These are phyloP conservation scores for Plectropomus leopardus DNA, from an alignment of 2,113 vertebrate species.

Conservation along the genomic window DNA sequence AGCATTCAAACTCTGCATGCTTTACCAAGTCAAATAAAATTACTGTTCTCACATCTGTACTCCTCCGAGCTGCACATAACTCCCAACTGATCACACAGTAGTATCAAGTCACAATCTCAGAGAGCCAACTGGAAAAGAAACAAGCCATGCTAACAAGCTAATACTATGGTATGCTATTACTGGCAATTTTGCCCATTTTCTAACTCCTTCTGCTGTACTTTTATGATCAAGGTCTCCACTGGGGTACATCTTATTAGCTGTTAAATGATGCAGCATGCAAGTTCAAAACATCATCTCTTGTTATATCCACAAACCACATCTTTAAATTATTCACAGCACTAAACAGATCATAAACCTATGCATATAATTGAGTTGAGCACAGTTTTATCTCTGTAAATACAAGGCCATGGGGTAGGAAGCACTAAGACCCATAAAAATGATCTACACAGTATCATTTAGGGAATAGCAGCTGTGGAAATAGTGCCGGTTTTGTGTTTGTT, in stretches of 20 bases:
- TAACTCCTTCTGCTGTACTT: neutral
- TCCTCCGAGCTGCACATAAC: neutral
- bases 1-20: neutral
- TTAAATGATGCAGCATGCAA: neutral
- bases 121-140: neutral
- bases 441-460: constrained; percentile 22
- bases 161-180: neutral
- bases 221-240: neutral
- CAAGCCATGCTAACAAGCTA: neutral
- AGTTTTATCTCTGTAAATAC: constrained; percentile 64
- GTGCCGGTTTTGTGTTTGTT: neutral
- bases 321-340: constrained; percentile 50
- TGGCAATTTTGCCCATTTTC: neutral
- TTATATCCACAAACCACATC: constrained; percentile 17
- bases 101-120: constrained; percentile 1
- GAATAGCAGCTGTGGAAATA: neutral
- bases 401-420: constrained; percentile 37
- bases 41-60: neutral
- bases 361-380: constrained; percentile 39
- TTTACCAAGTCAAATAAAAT: neutral
- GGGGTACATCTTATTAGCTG: neutral
- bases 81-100: constrained; percentile 10
- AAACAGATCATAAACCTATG: constrained; percentile 34
- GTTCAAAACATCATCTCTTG: neutral
- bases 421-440: constrained; percentile 53